These are phyloP conservation scores for Pseudoatta argentina DNA, from an alignment of 1,140 invertebrate genomes.

Conservation along the genomic window DNA sequence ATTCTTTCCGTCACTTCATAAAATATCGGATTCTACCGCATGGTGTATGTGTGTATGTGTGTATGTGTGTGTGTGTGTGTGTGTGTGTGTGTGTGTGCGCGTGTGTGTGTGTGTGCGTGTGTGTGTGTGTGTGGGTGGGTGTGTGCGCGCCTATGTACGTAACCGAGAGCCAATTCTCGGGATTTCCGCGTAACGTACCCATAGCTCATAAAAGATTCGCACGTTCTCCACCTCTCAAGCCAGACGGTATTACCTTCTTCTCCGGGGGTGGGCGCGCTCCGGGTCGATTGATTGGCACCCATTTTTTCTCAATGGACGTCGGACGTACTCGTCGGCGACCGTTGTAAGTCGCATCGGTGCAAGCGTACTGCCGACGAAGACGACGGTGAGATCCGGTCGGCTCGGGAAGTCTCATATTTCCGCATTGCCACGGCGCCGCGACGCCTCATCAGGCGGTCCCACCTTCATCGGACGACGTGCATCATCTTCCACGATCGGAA, in stretches of 20 bases:
- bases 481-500: not conserved
- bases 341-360: conserved; percentile 54
- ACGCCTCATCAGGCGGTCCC: conserved; percentile 36
- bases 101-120: not conserved
- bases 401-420: conserved; percentile 70
- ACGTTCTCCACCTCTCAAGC: not conserved
- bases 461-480: not conserved
- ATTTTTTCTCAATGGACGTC: conserved; percentile 77
- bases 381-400: conserved; percentile 7
- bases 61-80: too few species aligned
- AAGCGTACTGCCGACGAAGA: conserved; percentile 12
- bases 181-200: not conserved
- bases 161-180: not conserved
- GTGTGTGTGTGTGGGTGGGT: too few species aligned
- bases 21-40: conserved; percentile 4
- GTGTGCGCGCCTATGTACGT: too few species aligned
- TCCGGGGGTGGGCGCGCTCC: conserved; percentile 80
- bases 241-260: conserved; percentile 81
- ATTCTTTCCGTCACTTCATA: conserved; percentile 18
- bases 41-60: too few species aligned
- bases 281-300: conserved; percentile 83
- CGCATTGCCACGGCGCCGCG: conserved; percentile 46
- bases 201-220: not conserved
- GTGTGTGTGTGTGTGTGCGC: too few species aligned
- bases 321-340: conserved; percentile 58